Conservation (phyloP, 2,113 vertebrate species). For the Shinisaurus crocodilurus region DNA sequence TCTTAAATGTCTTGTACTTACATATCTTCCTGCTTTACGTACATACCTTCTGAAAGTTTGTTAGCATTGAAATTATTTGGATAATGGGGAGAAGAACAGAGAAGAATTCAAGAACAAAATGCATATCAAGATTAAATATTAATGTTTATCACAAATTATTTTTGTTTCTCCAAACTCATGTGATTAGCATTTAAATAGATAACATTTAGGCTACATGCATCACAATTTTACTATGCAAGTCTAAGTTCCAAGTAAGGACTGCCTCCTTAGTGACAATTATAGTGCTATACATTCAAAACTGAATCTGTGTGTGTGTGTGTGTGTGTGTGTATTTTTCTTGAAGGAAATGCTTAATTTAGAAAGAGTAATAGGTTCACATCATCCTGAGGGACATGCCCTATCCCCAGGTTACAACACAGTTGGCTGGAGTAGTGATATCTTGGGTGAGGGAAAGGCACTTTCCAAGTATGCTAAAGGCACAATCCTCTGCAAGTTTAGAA, state of each 20-base stretch:
- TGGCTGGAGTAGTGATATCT: neutral
- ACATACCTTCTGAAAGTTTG: neutral
- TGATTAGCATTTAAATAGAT: neutral
- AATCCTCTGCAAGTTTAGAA: too few relatives aligned
- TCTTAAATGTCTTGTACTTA: neutral
- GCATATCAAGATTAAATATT: neutral
- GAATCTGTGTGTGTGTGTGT: neutral
- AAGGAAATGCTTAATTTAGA: neutral
- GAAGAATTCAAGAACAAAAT: neutral
- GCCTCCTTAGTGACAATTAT: neutral
- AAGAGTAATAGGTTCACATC: fast-evolving
- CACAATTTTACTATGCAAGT: neutral
- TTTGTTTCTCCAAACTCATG: neutral
- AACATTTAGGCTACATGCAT: neutral
- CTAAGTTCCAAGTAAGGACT: neutral
- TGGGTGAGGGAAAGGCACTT: neutral
- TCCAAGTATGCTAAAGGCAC: neutral
- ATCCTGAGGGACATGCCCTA: neutral
- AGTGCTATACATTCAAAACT: neutral
- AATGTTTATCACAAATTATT: too few relatives aligned
- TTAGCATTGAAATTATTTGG: neutral
- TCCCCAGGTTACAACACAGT: neutral
- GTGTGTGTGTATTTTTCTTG: neutral
- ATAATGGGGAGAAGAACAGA: neutral
- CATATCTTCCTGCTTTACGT: neutral